Base-by-base conservation (phyloP, 2,797 vertebrate species). In the Tapirus indicus region DNA sequence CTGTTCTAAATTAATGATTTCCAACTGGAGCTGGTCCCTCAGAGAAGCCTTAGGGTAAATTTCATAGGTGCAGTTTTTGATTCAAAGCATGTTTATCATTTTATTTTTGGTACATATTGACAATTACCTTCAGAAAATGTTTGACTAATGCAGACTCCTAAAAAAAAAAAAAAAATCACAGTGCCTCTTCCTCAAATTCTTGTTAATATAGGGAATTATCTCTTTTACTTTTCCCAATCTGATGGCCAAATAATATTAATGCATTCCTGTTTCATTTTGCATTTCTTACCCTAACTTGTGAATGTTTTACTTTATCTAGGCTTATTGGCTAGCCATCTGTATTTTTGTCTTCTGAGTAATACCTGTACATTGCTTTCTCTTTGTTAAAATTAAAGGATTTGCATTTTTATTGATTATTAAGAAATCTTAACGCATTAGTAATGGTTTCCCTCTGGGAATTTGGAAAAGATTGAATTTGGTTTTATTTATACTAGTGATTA, bases 1-100 rank as follows among this genome's bases (percentile, higher is more conserved):
- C 41, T 16, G 35, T 27, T 90, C 20, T 52, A 47, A 69, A 88
- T 94, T 32, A 94, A 77, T 82, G 78, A 71, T 91, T 91, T 96
- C 58, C 83, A 80, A 2, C 54, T 47, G 78, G 58, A 87, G 16
- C 23, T 60, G 4, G 44, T 21, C 38, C 25, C 9, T 25, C 78
- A 21, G 11, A 62, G 20, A 25, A 85, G 25, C 18, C 23, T 14
- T 27, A 79, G 72, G 82, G 52, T 80, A n/a, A 86, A 89, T 84
- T 91, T 49, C 66, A 82, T 54, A 49, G 44, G 62, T 52, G 12
- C 25, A 32, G 27, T 44, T 93, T 77, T 87, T 74, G 41, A 58
- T 60, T 95, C 18, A 44, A 47, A 71, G 77, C 18, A 44, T 75
- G 7, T 69, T 32, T 25, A 20, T 83, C 32, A 91, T 91, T 94